Conservation (phyloP, 2,113 vertebrate species). For the Perca schrenkii region DNA sequence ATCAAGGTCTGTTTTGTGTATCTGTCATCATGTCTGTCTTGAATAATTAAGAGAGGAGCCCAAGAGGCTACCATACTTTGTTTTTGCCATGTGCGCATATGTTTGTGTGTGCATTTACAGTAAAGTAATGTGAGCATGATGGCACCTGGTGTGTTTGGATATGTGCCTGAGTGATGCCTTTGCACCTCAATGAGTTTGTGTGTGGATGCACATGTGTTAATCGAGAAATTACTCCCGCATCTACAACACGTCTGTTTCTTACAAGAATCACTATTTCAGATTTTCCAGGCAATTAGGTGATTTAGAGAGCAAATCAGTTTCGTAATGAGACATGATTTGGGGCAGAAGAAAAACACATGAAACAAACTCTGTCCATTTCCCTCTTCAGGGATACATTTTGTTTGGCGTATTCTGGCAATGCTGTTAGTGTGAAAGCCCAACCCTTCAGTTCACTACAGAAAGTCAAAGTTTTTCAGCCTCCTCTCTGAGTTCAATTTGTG, state of each 20-base stretch:
- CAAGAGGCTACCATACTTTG: slow-evolving; percentile 14
- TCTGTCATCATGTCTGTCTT: slow-evolving; percentile 38
- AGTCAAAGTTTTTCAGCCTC: not conserved
- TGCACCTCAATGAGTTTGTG: slow-evolving; percentile 10
- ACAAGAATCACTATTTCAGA: slow-evolving; percentile 62
- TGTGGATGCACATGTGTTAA: slow-evolving; percentile 28
- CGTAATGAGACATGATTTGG: slow-evolving; percentile 68
- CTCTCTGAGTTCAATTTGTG: not conserved
- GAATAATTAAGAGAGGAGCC: slow-evolving; percentile 39
- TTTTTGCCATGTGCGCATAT: not conserved
- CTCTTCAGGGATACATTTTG: slow-evolving; percentile 7
- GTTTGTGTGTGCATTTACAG: slow-evolving; percentile 18
- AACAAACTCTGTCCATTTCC: slow-evolving; percentile 12
- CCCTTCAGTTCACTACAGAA: not conserved
- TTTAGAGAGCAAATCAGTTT: slow-evolving; percentile 68
- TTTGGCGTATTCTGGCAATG: slow-evolving; percentile 4
- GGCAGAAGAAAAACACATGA: slow-evolving; percentile 56
- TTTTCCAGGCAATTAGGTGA: slow-evolving; percentile 78
- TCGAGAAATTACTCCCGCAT: slow-evolving; percentile 52
- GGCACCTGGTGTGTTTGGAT: slow-evolving; percentile 24
- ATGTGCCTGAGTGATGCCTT: slow-evolving; percentile 46
- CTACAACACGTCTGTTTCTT: slow-evolving; percentile 47
- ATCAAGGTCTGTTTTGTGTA: slow-evolving; percentile 48
- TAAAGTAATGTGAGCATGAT: slow-evolving; percentile 7
- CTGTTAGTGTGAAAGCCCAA: not conserved